Evolutionary conservation across 2,888 invertebrate species (phyloP).

Genomic region (Aquatica leii): DNA sequence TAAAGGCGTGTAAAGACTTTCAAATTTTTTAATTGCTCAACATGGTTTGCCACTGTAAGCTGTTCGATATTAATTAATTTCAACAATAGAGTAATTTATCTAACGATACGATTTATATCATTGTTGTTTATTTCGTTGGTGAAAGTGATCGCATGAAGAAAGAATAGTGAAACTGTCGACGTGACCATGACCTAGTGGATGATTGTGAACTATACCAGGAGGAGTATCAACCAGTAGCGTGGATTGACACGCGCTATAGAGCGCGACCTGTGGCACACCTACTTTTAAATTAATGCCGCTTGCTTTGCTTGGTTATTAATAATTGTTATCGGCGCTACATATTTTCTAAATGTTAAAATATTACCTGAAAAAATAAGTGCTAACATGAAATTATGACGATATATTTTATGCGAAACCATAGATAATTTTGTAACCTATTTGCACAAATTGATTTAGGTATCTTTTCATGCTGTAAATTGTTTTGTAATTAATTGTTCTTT

Average conservation of each 20-base stretch:
- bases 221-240: slow-evolving; percentile 14
- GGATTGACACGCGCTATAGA: slow-evolving; percentile 35
- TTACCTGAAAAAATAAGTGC: too few relatives aligned
- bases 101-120: slow-evolving; percentile 1
- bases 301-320: slow-evolving; percentile 20
- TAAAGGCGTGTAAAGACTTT: too few relatives aligned
- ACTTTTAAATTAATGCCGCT: slow-evolving; percentile 24
- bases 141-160: slow-evolving; percentile 35
- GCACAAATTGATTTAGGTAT: too few relatives aligned
- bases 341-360: not conserved
- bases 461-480: too few relatives aligned
- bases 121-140: slow-evolving; percentile 13
- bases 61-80: slow-evolving; percentile 4
- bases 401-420: too few relatives aligned
- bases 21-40: not conserved
- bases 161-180: slow-evolving; percentile 33
- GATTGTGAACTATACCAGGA: not conserved
- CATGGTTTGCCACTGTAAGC: not conserved
- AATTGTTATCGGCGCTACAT: not conserved
- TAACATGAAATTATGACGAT: too few relatives aligned
- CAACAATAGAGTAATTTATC: not conserved
- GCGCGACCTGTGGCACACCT: slow-evolving; percentile 38
- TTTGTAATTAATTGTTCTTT: too few relatives aligned
- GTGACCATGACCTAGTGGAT: slow-evolving; percentile 37
- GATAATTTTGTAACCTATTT: too few relatives aligned